Evolutionary conservation across 2,797 vertebrate genomes (phyloP), one percentile per base, ranked within the genome.

Genomic region (Morus bassanus): DNA sequence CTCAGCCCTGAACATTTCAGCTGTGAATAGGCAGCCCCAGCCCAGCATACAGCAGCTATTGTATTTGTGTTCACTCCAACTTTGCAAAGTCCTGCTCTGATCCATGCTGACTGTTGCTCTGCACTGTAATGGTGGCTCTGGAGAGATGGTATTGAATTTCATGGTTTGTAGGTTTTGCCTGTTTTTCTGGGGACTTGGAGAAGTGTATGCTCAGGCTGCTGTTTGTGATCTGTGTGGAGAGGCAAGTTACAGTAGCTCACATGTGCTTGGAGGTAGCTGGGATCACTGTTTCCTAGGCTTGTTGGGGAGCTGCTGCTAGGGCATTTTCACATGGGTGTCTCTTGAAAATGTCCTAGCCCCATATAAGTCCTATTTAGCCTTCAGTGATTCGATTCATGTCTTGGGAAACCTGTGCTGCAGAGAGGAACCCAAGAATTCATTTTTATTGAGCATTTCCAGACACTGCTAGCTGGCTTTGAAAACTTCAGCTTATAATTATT

Each of bases 401-500:
- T 80, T 1, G 2, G 67, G 39, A 67, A 90, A 74, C 35, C 14
- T 9, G 33, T 0, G 2, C 46, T 85, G 18, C 68, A 72, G 53
- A 57, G 56, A 43, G 27, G 15, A 96, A 74, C 37, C 30, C 54
- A 43, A 65, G 18, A 85, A 75, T 57, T 92, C 11, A 37, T 89
- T 92, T 88, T 61, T 60, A 25, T 22, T 79, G 54, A 90, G 59
- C 10, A 0, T 74, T 96, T 82, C 45, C n/a, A 88, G 69, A n/a
- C 30, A 15, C 28, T 85, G 60, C 59, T 84, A 22, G 69, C 22
- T 92, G 74, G 64, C 63, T 95, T 83, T 83, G 86, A 70, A 82
- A 94, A 82, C 75, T 83, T 95, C 24, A 59, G 30, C 24, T 92
- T 93, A 50, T 85, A 82, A 92, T 87, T 77, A 74, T 56, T 92